These are phyloP conservation scores for Lepus oiostolus DNA, from an alignment of 2,797 vertebrate genomes.

Conservation along the genomic window DNA sequence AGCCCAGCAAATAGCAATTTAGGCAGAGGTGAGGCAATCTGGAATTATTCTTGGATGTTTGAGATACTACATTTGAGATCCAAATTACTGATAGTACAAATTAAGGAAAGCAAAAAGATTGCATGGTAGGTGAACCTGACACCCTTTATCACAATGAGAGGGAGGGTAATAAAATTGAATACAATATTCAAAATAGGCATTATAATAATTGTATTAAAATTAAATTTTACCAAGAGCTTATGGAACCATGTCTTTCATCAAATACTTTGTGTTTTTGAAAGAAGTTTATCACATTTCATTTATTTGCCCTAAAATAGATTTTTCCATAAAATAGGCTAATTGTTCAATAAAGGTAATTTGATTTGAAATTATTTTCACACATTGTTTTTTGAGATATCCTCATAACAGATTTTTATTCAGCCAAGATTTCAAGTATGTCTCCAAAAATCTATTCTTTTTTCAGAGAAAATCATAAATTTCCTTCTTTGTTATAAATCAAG, in stretches of 20 bases:
- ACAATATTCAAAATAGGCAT: background rate
- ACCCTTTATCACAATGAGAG: background rate
- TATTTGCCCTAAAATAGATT: background rate
- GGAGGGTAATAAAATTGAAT: background rate
- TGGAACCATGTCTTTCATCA: background rate
- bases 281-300: background rate
- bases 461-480: constrained; percentile 31
- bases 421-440: background rate
- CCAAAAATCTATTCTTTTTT: background rate
- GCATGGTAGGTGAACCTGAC: background rate
- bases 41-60: background rate
- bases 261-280: background rate
- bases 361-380: background rate
- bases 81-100: background rate
- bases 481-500: background rate
- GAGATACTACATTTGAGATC: background rate
- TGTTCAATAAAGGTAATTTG: background rate
- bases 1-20: background rate
- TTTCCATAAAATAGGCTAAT: background rate
- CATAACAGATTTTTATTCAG: background rate
- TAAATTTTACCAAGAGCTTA: background rate
- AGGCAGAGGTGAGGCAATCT: background rate
- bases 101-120: background rate
- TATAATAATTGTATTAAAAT: background rate
- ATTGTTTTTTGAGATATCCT: background rate